Evolutionary conservation across 1,140 invertebrate genomes (phyloP), one percentile per base, ranked within the genome.

Genomic region (Penaeus japonicus): DNA sequence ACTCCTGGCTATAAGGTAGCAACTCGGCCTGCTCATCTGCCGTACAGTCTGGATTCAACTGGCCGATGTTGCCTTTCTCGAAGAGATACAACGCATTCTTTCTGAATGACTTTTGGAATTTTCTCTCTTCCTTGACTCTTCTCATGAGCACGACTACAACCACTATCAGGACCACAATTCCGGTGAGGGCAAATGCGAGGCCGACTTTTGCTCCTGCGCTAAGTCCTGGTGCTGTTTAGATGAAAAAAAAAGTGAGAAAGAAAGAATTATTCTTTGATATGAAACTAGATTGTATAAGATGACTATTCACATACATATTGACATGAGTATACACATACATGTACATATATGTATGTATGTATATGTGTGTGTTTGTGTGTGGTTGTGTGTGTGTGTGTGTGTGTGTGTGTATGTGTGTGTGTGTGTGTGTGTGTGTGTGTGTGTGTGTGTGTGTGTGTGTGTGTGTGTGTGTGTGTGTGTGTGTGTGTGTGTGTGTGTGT

Each of bases 1-100:
- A 91, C 20, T 55, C 78, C 20, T 95, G 95, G 92, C 99, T 96
- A 90, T 99, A 99, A 0, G 98, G 97, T 75, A 99, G 93, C 30
- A 98, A 93, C 90, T 98, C 97, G 0, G 97, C 97, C 93, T 99
- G 98, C 91, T 98, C 97, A 79, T 97, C 96, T 1, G 99, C 94
- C 0, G 96, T 96, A 24, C 98, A 92, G 18, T 98, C 96, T 0
- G 97, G 97, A 94, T 99, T 98, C 17, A 98, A 94, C 73, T 95
- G 96, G 80, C 96, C 96, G 12, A 96, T 92, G 17, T 95, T 95
- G 1, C 97, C 97, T 92, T 96, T 95, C 90, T 96, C 95, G 91
- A 97, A 97, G 89, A 97, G 88, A 32, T 91, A 89, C 55, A 92
- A 82, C 55, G 91, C 70, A 32, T 75, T 79, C 22, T 57, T 30